Evolutionary conservation across 2,113 vertebrate genomes (phyloP).

Genomic region (Notarius lentiginosus): DNA sequence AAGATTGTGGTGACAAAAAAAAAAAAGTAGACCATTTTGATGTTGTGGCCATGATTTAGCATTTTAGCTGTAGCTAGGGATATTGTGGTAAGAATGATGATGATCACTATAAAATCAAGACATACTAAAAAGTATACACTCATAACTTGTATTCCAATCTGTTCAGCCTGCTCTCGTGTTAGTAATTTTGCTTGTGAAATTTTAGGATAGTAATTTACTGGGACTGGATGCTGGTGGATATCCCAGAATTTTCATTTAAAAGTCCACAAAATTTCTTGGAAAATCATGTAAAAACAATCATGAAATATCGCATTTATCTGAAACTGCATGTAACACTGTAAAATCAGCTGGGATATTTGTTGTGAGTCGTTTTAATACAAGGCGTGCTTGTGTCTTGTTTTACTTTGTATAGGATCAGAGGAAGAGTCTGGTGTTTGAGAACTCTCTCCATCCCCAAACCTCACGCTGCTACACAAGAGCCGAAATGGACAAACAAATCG

Average conservation of each 20-base stretch:
- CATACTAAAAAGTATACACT: too few relatives aligned
- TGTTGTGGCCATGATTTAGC: too few relatives aligned
- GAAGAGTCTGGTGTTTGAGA: conserved; percentile 86
- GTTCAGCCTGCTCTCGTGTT: too few relatives aligned
- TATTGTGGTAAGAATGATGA: too few relatives aligned
- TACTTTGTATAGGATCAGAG: conserved; percentile 79
- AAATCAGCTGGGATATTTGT: too few relatives aligned
- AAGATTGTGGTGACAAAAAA: too few relatives aligned
- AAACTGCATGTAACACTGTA: neutral
- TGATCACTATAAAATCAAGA: too few relatives aligned
- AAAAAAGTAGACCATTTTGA: too few relatives aligned
- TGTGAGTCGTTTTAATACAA: conserved; percentile 35
- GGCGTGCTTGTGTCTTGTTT: conserved; percentile 31
- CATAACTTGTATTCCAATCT: too few relatives aligned
- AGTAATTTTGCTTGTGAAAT: neutral
- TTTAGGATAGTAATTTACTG: neutral
- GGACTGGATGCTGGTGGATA: neutral
- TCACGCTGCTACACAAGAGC: conserved; percentile 73
- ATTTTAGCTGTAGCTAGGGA: too few relatives aligned
- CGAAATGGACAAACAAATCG: conserved; percentile 67
- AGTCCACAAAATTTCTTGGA: neutral
- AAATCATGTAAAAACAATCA: neutral
- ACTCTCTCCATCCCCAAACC: conserved; percentile 74
- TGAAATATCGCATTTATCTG: neutral
- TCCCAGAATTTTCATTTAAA: neutral